These are phyloP conservation scores for Agrochola macilenta DNA, from an alignment of 2,888 invertebrate species.

Conservation along the genomic window DNA sequence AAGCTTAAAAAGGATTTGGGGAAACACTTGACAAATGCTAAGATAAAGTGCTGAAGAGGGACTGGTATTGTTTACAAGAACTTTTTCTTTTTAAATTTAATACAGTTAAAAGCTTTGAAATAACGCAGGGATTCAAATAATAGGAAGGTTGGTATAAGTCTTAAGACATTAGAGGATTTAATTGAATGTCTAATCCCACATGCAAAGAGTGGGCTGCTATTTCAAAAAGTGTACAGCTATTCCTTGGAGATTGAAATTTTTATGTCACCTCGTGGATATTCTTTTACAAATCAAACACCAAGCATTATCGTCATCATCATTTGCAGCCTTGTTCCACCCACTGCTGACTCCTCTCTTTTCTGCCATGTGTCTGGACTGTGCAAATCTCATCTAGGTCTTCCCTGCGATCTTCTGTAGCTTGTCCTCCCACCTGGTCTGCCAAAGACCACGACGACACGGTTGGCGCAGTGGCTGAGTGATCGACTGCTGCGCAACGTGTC, in stretches of 20 bases:
- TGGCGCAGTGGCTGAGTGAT: too few species aligned
- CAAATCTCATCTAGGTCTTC: too few species aligned
- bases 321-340: too few species aligned
- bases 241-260: neutral
- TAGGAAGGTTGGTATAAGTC: neutral
- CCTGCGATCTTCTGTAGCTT: neutral
- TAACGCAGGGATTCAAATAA: neutral
- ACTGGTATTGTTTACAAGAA: conserved; percentile 4
- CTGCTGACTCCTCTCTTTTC: too few species aligned
- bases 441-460: too few species aligned
- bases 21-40: conserved; percentile 39
- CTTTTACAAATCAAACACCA: neutral
- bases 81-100: conserved; percentile 14
- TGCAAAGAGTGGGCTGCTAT: neutral
- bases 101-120: conserved; percentile 29
- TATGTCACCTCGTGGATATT: neutral
- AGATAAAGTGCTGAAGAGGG: conserved; percentile 42
- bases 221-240: neutral
- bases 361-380: too few species aligned
- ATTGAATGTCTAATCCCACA: neutral
- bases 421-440: neutral
- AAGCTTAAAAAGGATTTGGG: conserved; percentile 50
- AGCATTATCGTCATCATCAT: too few species aligned
- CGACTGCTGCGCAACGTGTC: too few species aligned
- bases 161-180: neutral